phyloP scores from a whole-genome alignment of 2,888 invertebrate species.

The Hybos culiciformis region DNA sequence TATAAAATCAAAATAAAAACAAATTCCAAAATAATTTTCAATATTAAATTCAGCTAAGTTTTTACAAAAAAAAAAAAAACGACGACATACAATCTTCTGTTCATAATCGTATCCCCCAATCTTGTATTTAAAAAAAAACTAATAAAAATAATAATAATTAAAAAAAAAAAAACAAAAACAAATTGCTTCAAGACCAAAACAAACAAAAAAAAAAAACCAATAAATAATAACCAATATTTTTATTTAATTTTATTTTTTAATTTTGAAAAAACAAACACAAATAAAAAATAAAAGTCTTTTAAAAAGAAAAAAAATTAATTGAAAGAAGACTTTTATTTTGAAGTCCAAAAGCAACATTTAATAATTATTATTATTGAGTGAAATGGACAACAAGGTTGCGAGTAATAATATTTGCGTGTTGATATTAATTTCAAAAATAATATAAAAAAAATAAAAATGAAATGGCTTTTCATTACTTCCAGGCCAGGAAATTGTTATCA shows the following conservation, averaged over 20 bases:
- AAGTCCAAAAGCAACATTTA: background rate
- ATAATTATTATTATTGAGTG: background rate
- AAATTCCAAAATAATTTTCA: no score
- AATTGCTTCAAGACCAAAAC: background rate
- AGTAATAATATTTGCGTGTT: constrained; percentile 38
- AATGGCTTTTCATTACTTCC: constrained; percentile 32
- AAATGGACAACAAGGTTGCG: constrained; percentile 28
- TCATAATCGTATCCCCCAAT: no score
- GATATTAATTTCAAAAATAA: constrained; percentile 30
- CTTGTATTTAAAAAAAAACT: no score
- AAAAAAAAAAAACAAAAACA: background rate
- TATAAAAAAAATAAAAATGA: no score
- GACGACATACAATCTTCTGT: no score
- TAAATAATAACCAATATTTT: no score
- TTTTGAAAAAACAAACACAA: background rate
- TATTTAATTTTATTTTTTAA: background rate
- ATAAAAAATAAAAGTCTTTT: background rate
- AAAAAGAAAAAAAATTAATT: background rate
- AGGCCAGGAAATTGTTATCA: constrained; percentile 3
- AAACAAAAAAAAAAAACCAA: no score
- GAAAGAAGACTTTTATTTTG: background rate
- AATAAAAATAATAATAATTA: background rate
- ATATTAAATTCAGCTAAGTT: no score
- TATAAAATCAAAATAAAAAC: no score
- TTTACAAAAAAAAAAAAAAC: no score